These are phyloP conservation scores for Enteromius anoplus DNA, from an alignment of 2,797 vertebrate species.

Conservation along the genomic window DNA sequence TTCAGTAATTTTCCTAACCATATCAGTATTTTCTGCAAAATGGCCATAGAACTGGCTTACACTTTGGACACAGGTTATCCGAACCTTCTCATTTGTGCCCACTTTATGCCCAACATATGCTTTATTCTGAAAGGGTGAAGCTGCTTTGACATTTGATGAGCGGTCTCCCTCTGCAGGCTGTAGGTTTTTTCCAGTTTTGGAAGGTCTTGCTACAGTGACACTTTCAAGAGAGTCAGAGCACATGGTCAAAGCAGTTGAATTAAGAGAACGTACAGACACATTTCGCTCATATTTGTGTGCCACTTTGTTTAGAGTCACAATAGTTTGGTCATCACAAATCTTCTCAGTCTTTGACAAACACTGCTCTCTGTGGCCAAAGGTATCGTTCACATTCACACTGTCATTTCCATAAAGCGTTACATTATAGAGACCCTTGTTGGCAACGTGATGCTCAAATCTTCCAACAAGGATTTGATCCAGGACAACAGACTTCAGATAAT, in stretches of 20 bases:
- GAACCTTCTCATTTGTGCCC: conserved; percentile 79
- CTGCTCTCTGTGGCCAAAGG: conserved; percentile 68
- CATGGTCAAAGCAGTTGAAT: neutral
- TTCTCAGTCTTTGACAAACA: conserved; percentile 29
- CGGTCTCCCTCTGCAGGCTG: conserved; percentile 12
- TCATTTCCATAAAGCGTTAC: conserved; percentile 78
- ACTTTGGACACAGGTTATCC: conserved; percentile 76
- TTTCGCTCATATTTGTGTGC: conserved; percentile 28
- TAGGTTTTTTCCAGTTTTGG: conserved; percentile 25
- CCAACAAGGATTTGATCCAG: conserved; percentile 76
- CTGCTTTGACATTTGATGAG: conserved; percentile 61
- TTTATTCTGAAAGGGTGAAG: conserved; percentile 68
- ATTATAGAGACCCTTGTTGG: conserved; percentile 77
- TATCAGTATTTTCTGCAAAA: conserved; percentile 75
- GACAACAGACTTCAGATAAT: conserved; percentile 78
- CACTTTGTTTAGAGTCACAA: conserved; percentile 10
- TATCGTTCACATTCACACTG: conserved; percentile 74
- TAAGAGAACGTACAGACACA: neutral
- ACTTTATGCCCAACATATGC: conserved; percentile 78
- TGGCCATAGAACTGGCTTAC: conserved; percentile 86
- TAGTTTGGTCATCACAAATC: neutral
- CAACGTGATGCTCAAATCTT: conserved; percentile 73
- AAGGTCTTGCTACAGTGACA: neutral
- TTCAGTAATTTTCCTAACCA: conserved; percentile 72
- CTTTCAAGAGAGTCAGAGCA: neutral